phyloP scores from a whole-genome alignment of 2,888 invertebrate genomes.

The Urechis unicinctus region DNA sequence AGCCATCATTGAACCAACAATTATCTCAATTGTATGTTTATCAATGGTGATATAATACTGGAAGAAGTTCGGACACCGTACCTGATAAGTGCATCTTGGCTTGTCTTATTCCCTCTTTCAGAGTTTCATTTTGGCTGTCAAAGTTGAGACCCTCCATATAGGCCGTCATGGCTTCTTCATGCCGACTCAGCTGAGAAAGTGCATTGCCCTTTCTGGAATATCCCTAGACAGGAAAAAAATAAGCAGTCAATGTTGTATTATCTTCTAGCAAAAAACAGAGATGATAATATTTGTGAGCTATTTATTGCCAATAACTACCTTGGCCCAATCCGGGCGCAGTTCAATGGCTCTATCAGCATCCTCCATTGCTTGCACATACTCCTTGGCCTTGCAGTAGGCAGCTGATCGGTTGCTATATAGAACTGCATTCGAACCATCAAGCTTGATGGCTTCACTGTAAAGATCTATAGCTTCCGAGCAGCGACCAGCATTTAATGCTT shows the following conservation, averaged over 20 bases:
- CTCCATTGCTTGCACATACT: conserved; percentile 67
- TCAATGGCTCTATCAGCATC: conserved; percentile 80
- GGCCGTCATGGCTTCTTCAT: conserved; percentile 69
- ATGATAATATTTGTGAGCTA: neutral
- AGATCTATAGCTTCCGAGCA: conserved; percentile 71
- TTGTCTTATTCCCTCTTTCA: conserved; percentile 64
- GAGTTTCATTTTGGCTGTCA: conserved; percentile 68
- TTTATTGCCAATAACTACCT: conserved; percentile 46
- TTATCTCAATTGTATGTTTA: too few species aligned
- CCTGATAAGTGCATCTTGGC: conserved; percentile 26
- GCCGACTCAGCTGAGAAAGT: conserved; percentile 67
- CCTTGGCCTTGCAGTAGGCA: conserved; percentile 74
- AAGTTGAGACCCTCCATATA: conserved; percentile 68
- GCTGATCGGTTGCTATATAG: conserved; percentile 87
- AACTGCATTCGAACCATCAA: conserved; percentile 79
- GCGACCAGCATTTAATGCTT: conserved; percentile 70
- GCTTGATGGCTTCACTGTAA: conserved; percentile 74
- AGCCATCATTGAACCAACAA: too few species aligned
- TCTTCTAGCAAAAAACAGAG: neutral
- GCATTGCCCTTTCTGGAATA: conserved; percentile 86
- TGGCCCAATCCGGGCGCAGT: conserved; percentile 78
- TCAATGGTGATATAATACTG: too few species aligned
- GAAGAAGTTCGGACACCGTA: too few species aligned
- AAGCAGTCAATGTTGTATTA: neutral
- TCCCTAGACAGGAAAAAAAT: conserved; percentile 43